Base-by-base conservation (phyloP, 2,888 invertebrate genomes). In the Erannis defoliaria region DNA sequence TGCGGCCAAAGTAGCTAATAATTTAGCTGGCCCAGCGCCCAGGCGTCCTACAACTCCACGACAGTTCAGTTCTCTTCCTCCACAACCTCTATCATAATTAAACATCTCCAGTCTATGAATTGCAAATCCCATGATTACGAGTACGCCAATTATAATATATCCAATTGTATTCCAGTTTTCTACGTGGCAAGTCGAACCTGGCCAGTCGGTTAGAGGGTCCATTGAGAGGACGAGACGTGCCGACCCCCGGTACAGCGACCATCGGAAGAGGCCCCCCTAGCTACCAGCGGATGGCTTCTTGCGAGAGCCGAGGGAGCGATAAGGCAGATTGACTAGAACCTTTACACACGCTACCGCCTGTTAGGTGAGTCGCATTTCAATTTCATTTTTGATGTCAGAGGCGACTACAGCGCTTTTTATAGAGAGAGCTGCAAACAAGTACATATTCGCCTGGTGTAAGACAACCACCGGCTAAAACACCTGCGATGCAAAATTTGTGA, bases 281-380 rank as follows among this genome's bases (percentile, higher is more conserved):
- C 78, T 97, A 97, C 91, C 97, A 97, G 85, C 94, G 97, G 76
- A 97, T 97, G 96, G 96, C 96, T 87, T 97, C 97, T 82, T 97
- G 96, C 84, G 97, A 97, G 84, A 97, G 96, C 76, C 94, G 96
- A 74, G 94, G 95, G 62, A 95, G 95, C 74, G 96, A 96, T 78
- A 96, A 96, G 85, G 95, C 96, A 87, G 96, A 97, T 94, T 97
- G 96, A 97, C 96, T 97, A 96, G 96, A 96, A 90, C 94, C 93
- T 87, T 90, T 93, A 93, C 94, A 94, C 94, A 86, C 89, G 75
- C 85, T 90, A 84, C 92, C 92, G 74, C 91, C 92, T 81, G 80
- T 90, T 80, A 88, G 91, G 92, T 89, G 75, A 71, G 54, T n/a
- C 16, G 9, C 16, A 12, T 19, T 40, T 4, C 35, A 26, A 23